phyloP scores from a whole-genome alignment of 2,888 invertebrate species.

The Tinea trinotella region DNA sequence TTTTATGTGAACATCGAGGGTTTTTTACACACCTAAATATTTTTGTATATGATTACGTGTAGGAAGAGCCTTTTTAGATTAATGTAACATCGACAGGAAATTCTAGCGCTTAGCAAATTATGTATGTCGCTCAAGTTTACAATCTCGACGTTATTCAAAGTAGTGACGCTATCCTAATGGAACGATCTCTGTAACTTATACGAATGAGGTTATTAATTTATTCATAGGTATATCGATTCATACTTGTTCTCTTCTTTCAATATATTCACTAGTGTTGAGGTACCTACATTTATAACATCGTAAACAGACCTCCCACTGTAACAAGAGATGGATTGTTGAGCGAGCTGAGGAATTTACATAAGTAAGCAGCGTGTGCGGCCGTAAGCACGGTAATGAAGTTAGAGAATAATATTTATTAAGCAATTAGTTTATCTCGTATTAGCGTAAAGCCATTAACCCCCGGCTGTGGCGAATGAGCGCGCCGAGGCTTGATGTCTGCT shows the following conservation, averaged over 20 bases:
- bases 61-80: not conserved
- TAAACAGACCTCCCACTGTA: constrained; percentile 17
- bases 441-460: constrained; percentile 42
- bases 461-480: constrained; percentile 13
- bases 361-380: constrained; percentile 37
- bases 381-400: constrained; percentile 37
- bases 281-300: constrained; percentile 1
- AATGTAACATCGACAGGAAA: constrained; percentile 8
- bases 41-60: not conserved
- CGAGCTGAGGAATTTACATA: constrained; percentile 27
- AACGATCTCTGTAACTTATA: constrained; percentile 7
- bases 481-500: constrained; percentile 11
- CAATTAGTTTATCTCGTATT: constrained; percentile 55
- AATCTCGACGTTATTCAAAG: constrained; percentile 12
- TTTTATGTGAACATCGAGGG: not conserved
- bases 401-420: constrained; percentile 47
- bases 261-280: not conserved
- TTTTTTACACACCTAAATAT: not conserved
- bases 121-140: constrained; percentile 1
- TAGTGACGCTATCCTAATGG: constrained; percentile 10
- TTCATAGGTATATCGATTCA: not conserved
- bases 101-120: not conserved
- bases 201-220: constrained; percentile 8
- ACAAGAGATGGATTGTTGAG: constrained; percentile 19
- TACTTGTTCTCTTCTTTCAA: constrained; percentile 5